Base-by-base conservation (phyloP, 2,888 invertebrate genomes). In the Chrysomela aeneicollis region DNA sequence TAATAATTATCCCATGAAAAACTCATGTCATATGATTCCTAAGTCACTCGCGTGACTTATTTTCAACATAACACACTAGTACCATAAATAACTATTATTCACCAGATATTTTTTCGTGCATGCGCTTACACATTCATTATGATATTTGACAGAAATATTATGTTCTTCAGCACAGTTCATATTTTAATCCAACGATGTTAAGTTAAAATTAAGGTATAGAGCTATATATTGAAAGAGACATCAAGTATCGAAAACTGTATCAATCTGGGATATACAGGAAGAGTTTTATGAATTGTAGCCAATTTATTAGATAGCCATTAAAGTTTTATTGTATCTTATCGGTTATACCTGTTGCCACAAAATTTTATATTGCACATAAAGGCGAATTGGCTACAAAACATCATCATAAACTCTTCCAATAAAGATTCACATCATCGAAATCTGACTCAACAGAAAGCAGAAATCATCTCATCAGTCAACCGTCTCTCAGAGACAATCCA, bases 331-430 rank as follows among this genome's bases (percentile, higher is more conserved):
- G 42, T 37, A 55, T 55, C 55, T 37, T 42, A 55, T 55, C 42
- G n/a, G n/a, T n/a, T 22, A 42, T 42, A 55, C 42, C 55, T 55
- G 55, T 55, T 55, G 55, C 55, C 42, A 55, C 37, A 42, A n/a
- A 55, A 42, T 26, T 42, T 22, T 22, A 22, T 42, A 17, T 0
- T 35, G 19, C 19, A 21, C 18, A 37, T 54, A 19, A 54, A n/a
- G 17, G 9, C 19, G 54, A 19, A 54, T 35, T 54, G 54, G 54
- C 42, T 12, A 54, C 32, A 30, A n/a, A 4, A 32, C 51, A 51
- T 22, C 26, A 17, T 12, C 32, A 55, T 55, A 21, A 55, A 55
- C 18, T 17, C 17, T 5, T 22, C 30, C 32, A 32, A 53, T 53
- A 26, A 32, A 15, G 15, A 21, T 22, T 50, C 50, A 26, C 26